Percentiles rank a stretch among this genome's conserved stretches.
Conservation (phyloP, 2,888 invertebrate genomes). For the Lydus trimaculatus region DNA sequence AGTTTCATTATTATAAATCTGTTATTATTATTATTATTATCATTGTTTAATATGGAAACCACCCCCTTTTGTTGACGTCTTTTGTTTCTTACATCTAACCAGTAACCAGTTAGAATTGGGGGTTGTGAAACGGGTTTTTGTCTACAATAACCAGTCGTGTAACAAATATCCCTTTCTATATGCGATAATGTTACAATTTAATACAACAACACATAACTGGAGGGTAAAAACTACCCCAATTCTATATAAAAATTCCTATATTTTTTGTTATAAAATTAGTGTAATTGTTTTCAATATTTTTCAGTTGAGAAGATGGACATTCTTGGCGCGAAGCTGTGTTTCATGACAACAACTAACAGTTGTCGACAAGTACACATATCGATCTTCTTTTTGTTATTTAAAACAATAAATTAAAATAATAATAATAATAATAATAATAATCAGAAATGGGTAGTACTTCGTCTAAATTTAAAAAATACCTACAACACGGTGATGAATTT, state of each 20-base stretch:
- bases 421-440: too few relatives aligned
- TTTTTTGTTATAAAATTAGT: background rate
- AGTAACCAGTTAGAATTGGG: background rate
- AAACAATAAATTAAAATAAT: slow-evolving; percentile 18
- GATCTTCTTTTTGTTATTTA: slow-evolving; percentile 39
- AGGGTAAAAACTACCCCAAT: background rate
- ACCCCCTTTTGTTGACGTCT: slow-evolving; percentile 11
- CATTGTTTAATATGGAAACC: background rate
- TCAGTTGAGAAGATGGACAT: slow-evolving; percentile 46
- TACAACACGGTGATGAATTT: slow-evolving; percentile 74
- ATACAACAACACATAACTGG: background rate
- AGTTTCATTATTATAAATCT: slow-evolving; percentile 38
- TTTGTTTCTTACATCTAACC: slow-evolving; percentile 19
- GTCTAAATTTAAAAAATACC: slow-evolving; percentile 73
- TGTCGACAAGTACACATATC: slow-evolving; percentile 47
- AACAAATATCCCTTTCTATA: background rate
- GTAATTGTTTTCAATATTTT: too few relatives aligned
- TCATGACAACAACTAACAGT: slow-evolving; percentile 54
- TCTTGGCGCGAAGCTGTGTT: slow-evolving; percentile 47
- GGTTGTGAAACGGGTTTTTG: background rate
- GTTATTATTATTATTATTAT: background rate
- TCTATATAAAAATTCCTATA: background rate
- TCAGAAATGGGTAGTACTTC: slow-evolving; percentile 70
- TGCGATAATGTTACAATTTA: background rate
- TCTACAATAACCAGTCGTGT: background rate